Evolutionary conservation across 2,888 invertebrate genomes (phyloP), one percentile per base, ranked within the genome.

Genomic region (Zaprionus bogoriensis): DNA sequence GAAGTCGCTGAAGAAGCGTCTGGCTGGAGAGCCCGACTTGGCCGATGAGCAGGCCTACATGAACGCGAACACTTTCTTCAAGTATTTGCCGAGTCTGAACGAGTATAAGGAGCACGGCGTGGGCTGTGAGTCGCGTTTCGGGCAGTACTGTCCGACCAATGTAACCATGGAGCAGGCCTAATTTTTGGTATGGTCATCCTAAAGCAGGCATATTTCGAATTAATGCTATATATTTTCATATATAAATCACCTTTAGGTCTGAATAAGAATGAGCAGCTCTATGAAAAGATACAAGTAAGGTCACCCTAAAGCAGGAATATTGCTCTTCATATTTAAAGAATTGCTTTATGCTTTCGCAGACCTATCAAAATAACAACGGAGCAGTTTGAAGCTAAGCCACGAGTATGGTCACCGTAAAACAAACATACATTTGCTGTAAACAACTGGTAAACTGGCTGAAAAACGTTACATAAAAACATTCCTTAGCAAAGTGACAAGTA

Each of bases 41-140:
- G 87, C 89, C 1, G 63, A 68, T 3, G 67, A 69, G n/a, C 39
- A 52, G 10, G 46, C 62, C 0, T 79, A 57, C 17, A 74, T 88
- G 30, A 75, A 87, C 47, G 66, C 89, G 12, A 88, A 91, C 12
- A 89, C 89, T 6, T 92, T 94, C 89, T 94, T 93, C 85, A 92
- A 92, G 75, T 92, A 94, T 92, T 90, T 95, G 74, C 95, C 95
- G 65, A 91, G 92, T 3, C 80, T 92, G 19, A 91, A 92, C 9
- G 94, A 95, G 88, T 92, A 95, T 79, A 91, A 92, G 30, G 89
- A 92, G 22, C 92, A 93, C 75, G 93, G 94, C 27, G 92, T 93
- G 73, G 87, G 91, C 65, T 96, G 96, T 89, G 95, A 95, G 85
- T 89, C 91, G 46, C 92, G 92, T 74, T 93, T 93, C 85, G 92